Evolutionary conservation across 1,140 invertebrate species (phyloP).

Genomic region (Andrena cerasifolii): DNA sequence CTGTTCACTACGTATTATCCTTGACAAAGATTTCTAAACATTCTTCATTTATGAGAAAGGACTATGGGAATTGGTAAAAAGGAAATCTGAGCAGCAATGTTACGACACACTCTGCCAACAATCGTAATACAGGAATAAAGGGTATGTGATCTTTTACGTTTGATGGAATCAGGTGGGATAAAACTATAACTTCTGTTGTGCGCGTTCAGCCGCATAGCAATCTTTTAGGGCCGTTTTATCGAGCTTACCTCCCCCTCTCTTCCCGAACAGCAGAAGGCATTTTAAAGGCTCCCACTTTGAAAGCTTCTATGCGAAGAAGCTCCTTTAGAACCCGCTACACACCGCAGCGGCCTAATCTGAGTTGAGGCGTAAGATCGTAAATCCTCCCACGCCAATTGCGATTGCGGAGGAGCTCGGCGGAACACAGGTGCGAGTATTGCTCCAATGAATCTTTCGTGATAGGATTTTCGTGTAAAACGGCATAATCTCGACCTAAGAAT

Average conservation of each 20-base stretch:
- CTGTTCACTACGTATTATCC: no score
- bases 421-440: conserved; percentile 64
- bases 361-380: conserved; percentile 65
- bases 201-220: conserved; percentile 29
- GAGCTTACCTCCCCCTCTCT: conserved; percentile 19
- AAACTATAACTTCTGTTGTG: conserved; percentile 57
- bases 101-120: neutral
- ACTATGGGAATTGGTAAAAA: neutral
- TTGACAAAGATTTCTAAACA: no score
- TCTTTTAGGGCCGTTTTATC: conserved; percentile 49
- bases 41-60: neutral
- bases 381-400: conserved; percentile 65
- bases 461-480: conserved; percentile 61
- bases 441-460: conserved; percentile 67
- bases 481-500: conserved; percentile 53
- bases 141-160: neutral
- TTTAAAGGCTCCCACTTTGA: conserved; percentile 60
- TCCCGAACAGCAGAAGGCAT: conserved; percentile 22
- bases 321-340: conserved; percentile 51
- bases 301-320: conserved; percentile 43
- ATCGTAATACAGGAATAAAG: neutral
- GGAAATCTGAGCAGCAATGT: neutral
- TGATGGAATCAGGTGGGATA: conserved; percentile 16
- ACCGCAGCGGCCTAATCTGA: conserved; percentile 60
- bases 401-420: conserved; percentile 53